Conservation (phyloP, 2,113 vertebrate genomes). For the Eulemur rufifrons region DNA sequence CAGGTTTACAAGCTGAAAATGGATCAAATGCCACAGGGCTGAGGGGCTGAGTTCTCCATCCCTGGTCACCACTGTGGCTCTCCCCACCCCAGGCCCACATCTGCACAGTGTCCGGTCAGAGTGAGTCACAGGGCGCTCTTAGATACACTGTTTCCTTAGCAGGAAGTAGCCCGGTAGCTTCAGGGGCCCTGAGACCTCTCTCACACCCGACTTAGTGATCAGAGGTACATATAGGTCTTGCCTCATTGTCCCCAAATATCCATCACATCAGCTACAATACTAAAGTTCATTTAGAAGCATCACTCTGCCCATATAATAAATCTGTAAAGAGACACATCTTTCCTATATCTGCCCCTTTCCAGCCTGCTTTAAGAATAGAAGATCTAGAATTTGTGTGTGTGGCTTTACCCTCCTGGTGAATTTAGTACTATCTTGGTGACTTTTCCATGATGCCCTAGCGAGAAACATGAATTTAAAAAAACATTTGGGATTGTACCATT, state of each 20-base stretch:
- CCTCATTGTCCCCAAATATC: neutral
- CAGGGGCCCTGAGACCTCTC: neutral
- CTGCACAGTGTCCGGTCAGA: too few relatives aligned
- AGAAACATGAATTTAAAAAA: neutral
- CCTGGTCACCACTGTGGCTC: fast-evolving
- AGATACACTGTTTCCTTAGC: neutral
- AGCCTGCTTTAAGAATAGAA: neutral
- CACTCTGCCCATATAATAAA: neutral
- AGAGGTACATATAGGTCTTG: neutral
- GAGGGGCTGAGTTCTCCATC: too few relatives aligned
- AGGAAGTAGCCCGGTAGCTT: neutral
- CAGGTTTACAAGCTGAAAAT: neutral
- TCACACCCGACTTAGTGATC: neutral
- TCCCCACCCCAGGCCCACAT: neutral
- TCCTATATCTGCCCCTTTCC: neutral
- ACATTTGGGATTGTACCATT: neutral
- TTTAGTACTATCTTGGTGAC: neutral
- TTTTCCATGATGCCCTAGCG: neutral
- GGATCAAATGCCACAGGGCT: neutral
- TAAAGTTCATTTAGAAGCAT: neutral
- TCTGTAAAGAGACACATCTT: neutral
- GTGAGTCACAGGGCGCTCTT: fast-evolving
- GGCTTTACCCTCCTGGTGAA: neutral
- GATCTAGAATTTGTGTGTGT: neutral
- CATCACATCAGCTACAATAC: neutral